phyloP scores from a whole-genome alignment of 2,797 vertebrate species.

The Onychomys torridus region DNA sequence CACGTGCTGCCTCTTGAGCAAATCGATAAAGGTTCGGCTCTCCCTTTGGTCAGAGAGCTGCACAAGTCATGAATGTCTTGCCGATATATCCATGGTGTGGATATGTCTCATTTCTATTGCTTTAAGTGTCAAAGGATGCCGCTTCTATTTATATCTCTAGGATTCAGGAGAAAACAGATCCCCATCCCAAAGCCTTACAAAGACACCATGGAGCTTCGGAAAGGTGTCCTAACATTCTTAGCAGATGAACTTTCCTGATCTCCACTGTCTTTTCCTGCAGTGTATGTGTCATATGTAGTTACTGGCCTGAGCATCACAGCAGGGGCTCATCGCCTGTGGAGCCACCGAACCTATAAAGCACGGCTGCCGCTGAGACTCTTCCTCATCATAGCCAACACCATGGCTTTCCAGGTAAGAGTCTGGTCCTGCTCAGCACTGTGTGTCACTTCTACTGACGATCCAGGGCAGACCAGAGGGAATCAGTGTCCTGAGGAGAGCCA shows the following conservation, averaged over 20 bases:
- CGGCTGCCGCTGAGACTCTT: constrained; percentile 92
- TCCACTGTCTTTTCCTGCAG: constrained; percentile 83
- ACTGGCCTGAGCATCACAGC: constrained; percentile 95
- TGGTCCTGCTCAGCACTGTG: neutral
- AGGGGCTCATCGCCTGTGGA: constrained; percentile 96
- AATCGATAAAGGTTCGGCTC: neutral
- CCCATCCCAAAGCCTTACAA: neutral
- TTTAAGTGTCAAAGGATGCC: neutral
- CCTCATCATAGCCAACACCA: constrained; percentile 91
- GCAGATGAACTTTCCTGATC: neutral
- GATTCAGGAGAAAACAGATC: neutral
- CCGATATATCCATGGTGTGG: neutral
- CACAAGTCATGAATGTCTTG: neutral
- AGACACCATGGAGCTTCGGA: neutral
- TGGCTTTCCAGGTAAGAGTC: constrained; percentile 95
- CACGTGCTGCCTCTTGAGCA: neutral
- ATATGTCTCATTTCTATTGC: neutral
- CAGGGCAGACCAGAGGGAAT: neutral
- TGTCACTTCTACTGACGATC: neutral
- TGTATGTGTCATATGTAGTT: constrained; percentile 86
- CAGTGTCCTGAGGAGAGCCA: neutral
- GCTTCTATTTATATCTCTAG: neutral
- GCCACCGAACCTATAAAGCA: constrained; percentile 96
- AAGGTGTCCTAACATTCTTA: neutral
- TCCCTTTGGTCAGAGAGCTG: neutral